Evolutionary conservation across 2,113 vertebrate genomes (phyloP).

Genomic region (Panthera uncia): DNA sequence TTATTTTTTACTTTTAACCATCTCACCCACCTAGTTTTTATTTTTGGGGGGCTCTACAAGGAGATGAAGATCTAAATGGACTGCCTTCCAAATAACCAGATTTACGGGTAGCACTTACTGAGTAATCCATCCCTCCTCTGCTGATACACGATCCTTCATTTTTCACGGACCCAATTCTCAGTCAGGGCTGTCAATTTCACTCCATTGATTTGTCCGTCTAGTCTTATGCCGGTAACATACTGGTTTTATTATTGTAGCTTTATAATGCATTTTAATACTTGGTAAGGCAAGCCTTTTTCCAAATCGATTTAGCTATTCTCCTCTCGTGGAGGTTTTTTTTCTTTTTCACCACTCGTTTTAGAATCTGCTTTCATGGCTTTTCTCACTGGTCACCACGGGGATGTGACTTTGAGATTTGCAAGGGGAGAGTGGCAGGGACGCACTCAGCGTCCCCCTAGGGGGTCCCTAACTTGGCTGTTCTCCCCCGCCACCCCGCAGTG

Average conservation of each 20-base stretch:
- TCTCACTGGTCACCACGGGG: not conserved
- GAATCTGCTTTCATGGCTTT: not conserved
- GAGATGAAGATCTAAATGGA: conserved; percentile 38
- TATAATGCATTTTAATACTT: conserved; percentile 57
- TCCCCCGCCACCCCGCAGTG: not conserved
- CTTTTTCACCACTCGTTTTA: not conserved
- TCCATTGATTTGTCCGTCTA: not conserved
- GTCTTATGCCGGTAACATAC: not conserved
- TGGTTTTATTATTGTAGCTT: conserved; percentile 75
- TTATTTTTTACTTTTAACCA: not conserved
- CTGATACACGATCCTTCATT: not conserved
- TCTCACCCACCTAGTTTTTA: not conserved
- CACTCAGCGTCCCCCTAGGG: not conserved
- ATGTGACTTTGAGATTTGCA: not conserved
- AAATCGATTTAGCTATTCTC: not conserved
- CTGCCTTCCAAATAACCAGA: conserved; percentile 48
- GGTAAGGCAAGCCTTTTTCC: not conserved
- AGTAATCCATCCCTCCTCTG: conserved; percentile 1
- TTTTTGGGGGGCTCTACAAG: not conserved
- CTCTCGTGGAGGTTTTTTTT: not conserved
- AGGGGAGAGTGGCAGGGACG: accelerated
- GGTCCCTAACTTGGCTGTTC: not conserved
- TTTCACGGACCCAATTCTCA: not conserved
- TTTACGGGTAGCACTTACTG: conserved; percentile 41
- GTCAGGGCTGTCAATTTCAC: not conserved